Percentiles rank a stretch among this genome's conserved stretches.
Evolutionary conservation across 2,888 invertebrate species (phyloP).

Genomic region (Lasioglossum calceatum): DNA sequence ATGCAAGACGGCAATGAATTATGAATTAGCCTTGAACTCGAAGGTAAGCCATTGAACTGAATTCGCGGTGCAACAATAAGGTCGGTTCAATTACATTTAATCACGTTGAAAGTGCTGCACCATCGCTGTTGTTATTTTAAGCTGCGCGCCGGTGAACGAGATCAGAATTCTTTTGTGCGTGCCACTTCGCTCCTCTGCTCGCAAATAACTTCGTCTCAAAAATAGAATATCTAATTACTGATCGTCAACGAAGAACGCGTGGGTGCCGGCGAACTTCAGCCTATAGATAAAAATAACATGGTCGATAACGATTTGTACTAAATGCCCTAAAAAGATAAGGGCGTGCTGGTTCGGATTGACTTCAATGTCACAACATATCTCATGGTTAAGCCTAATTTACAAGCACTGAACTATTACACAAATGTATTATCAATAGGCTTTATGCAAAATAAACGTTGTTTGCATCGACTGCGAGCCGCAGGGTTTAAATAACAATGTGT

Average conservation of each 20-base stretch:
- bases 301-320: slow-evolving; percentile 4
- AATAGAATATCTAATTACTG: not conserved
- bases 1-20: slow-evolving; percentile 42
- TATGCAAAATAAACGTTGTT: not conserved
- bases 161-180: slow-evolving; percentile 19
- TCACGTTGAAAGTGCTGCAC: slow-evolving; percentile 47
- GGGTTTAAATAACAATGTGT: not conserved
- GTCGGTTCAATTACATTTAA: slow-evolving; percentile 56
- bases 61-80: slow-evolving; percentile 48
- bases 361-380: not conserved
- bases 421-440: not conserved
- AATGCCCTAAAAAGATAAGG: slow-evolving; percentile 15
- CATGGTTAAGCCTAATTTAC: not conserved
- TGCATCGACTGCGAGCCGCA: not conserved
- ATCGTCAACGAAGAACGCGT: not conserved
- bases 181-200: not conserved
- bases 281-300: not conserved
- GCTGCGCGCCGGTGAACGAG: slow-evolving; percentile 10
- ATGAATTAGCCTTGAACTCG: slow-evolving; percentile 61
- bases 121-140: slow-evolving; percentile 40
- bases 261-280: not conserved
- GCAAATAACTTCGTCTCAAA: not conserved
- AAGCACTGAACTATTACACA: not conserved
- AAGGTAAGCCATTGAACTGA: slow-evolving; percentile 49
- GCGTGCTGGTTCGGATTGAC: not conserved